These are phyloP conservation scores for Myotis pilosus DNA, from an alignment of 2,797 vertebrate genomes.

Conservation along the genomic window DNA sequence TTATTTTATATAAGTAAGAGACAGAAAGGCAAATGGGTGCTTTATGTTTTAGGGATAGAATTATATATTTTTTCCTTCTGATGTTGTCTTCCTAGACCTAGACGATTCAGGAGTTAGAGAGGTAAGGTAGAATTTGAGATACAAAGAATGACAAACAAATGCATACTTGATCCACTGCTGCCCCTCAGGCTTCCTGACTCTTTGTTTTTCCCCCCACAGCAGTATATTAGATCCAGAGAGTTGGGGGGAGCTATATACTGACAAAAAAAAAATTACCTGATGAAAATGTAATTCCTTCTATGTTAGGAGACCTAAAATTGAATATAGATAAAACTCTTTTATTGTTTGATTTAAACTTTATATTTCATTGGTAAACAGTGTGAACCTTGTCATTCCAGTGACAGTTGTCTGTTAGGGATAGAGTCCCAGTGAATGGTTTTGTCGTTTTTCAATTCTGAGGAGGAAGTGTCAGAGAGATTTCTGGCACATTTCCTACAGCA, in stretches of 20 bases:
- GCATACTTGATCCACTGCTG: constrained; percentile 2
- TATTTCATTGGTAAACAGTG: constrained; percentile 15
- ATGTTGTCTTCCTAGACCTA: background rate
- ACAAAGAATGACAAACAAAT: constrained; percentile 18
- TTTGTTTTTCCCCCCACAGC: constrained; percentile 2
- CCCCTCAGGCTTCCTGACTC: background rate
- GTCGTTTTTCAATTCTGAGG: background rate
- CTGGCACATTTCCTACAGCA: background rate
- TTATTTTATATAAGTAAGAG: constrained; percentile 43
- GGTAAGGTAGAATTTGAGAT: constrained; percentile 7
- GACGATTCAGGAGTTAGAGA: background rate
- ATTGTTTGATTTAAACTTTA: constrained; percentile 33
- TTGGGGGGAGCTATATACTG: background rate
- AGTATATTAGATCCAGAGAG: background rate
- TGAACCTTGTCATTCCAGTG: background rate
- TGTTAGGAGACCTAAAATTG: constrained; percentile 50
- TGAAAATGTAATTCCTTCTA: constrained; percentile 42
- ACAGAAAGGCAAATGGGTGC: background rate
- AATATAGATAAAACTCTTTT: constrained; percentile 21
- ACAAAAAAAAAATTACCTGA: background rate
- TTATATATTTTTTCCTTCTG: constrained; percentile 37
- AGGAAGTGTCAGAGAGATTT: background rate
- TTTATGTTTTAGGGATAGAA: constrained; percentile 27
- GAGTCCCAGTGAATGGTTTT: background rate
- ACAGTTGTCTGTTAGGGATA: background rate